Conservation (phyloP, 2,888 invertebrate genomes). For the Merodon equestris region DNA sequence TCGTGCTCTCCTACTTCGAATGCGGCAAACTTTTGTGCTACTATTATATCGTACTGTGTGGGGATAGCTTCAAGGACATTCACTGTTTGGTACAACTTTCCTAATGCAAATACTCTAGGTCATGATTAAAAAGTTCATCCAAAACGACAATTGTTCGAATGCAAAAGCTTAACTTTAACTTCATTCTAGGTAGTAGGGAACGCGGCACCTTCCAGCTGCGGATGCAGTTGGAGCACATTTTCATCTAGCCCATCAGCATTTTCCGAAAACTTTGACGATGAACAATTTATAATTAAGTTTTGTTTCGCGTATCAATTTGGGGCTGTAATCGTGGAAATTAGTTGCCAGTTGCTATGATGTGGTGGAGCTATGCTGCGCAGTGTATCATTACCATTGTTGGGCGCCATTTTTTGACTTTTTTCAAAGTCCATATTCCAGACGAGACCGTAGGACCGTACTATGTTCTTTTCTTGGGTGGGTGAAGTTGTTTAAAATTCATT, state of each 20-base stretch:
- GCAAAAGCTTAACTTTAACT: no score
- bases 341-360: conserved; percentile 16
- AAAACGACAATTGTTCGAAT: not conserved
- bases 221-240: no score
- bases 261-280: conserved; percentile 11
- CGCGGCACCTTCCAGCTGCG: not conserved
- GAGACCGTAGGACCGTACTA: no score
- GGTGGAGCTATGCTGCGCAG: conserved; percentile 22
- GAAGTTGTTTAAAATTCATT: no score
- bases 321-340: conserved; percentile 32
- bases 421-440: no score
- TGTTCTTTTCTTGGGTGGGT: no score
- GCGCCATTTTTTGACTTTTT: not conserved
- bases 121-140: conserved; percentile 9
- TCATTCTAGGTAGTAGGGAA: not conserved
- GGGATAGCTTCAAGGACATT: not conserved
- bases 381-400: conserved; percentile 4
- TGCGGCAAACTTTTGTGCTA: no score
- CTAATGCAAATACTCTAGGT: conserved; percentile 19
- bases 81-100: not conserved
- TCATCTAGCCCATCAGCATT: no score
- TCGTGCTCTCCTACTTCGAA: no score
- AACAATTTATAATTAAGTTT: conserved; percentile 37
- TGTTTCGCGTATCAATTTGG: conserved; percentile 42
- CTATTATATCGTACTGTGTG: no score